These are phyloP conservation scores for Apodemia zela DNA, from an alignment of 2,888 invertebrate genomes.

Conservation along the genomic window DNA sequence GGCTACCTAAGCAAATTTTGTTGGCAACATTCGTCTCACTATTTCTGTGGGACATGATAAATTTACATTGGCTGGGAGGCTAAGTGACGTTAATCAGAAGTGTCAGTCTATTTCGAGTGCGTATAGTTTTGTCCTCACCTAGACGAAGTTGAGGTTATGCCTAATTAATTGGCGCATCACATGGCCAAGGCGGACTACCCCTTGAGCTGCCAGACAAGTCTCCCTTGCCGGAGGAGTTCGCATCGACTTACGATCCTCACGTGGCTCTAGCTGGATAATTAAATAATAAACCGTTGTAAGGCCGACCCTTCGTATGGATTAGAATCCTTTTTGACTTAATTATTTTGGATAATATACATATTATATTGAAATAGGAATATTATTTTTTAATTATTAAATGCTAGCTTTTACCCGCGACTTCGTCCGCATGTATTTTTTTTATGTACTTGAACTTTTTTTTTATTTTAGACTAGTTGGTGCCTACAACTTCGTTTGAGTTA, in stretches of 20 bases:
- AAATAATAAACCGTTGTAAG: constrained; percentile 62
- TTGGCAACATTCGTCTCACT: background rate
- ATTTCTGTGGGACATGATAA: constrained; percentile 20
- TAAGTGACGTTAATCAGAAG: constrained; percentile 12
- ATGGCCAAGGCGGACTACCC: constrained; percentile 49
- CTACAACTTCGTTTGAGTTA: too few species aligned
- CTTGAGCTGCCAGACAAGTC: constrained; percentile 57
- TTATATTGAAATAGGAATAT: background rate
- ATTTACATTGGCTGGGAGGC: constrained; percentile 19
- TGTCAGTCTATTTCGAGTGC: constrained; percentile 21
- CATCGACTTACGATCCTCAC: constrained; percentile 53
- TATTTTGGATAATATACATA: background rate
- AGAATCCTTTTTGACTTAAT: background rate
- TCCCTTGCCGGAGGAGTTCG: constrained; percentile 44
- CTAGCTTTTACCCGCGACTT: too few species aligned
- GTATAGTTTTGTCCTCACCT: constrained; percentile 20
- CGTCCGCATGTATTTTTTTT: too few species aligned
- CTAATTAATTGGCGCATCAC: constrained; percentile 65
- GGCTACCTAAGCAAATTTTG: constrained; percentile 31
- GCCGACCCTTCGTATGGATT: constrained; percentile 42
- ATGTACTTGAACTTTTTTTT: too few species aligned
- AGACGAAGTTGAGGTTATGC: constrained; percentile 38
- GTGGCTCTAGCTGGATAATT: constrained; percentile 62
- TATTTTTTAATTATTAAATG: too few species aligned
- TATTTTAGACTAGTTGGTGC: too few species aligned